Conservation (phyloP, 2,888 invertebrate species). For the Flexamia atlantica region DNA sequence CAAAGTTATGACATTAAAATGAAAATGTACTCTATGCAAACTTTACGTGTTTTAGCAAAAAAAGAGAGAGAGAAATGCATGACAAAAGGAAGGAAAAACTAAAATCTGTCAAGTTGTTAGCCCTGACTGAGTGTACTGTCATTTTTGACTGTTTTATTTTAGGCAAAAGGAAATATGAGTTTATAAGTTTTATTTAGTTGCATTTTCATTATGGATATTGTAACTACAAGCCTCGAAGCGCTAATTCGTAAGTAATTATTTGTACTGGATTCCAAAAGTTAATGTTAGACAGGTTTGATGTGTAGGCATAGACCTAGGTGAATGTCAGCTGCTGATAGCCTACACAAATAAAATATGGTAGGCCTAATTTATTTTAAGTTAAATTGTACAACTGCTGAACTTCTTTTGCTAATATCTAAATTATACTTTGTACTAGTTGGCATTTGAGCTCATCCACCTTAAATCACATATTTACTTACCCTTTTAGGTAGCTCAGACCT, state of each 20-base stretch:
- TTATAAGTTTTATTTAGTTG: not conserved
- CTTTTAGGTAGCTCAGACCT: too few relatives aligned
- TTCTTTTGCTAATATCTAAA: too few relatives aligned
- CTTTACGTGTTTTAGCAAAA: too few relatives aligned
- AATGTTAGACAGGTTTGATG: not conserved
- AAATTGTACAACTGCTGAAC: too few relatives aligned
- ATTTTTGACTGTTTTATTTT: conserved; percentile 31
- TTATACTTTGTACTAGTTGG: too few relatives aligned
- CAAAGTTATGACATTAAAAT: too few relatives aligned
- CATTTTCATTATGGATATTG: conserved; percentile 78
- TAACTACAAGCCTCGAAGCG: conserved; percentile 84
- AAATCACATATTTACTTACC: too few relatives aligned
- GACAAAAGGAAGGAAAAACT: not conserved
- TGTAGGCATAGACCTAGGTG: not conserved
- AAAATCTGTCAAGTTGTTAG: not conserved
- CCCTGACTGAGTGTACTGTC: conserved; percentile 1
- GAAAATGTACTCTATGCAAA: too few relatives aligned
- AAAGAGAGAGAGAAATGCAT: too few relatives aligned
- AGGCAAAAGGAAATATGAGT: not conserved
- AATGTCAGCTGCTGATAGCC: not conserved
- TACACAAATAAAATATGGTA: conserved; percentile 4
- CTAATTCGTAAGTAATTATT: conserved; percentile 80
- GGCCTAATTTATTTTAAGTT: too few relatives aligned
- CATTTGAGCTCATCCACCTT: too few relatives aligned
- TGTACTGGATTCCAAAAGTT: not conserved